phyloP scores from a whole-genome alignment of 2,888 invertebrate species.

The Seira sanloemensis region DNA sequence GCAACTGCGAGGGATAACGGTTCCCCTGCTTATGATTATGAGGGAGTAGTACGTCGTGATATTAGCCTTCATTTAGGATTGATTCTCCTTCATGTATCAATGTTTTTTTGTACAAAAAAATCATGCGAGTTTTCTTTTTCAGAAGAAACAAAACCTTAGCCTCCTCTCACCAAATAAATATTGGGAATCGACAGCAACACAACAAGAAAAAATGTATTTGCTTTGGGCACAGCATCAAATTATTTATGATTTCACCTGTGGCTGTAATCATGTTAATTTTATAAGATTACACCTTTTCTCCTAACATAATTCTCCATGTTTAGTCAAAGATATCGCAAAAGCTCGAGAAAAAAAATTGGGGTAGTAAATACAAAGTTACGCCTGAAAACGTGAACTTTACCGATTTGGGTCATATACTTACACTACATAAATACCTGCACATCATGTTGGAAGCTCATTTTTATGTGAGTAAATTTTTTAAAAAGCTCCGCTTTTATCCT shows the following conservation, averaged over 20 bases:
- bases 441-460: no score
- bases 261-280: neutral
- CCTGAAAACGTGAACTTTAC: neutral
- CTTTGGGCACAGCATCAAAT: constrained; percentile 38
- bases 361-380: no score
- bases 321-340: neutral
- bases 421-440: no score
- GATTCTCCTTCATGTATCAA: no score
- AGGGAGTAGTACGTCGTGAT: no score
- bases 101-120: no score
- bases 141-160: no score
- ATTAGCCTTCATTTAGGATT: no score
- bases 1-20: constrained; percentile 48
- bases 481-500: no score
- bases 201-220: constrained; percentile 26
- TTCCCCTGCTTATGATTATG: constrained; percentile 22
- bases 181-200: neutral
- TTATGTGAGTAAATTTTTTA: no score
- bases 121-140: no score
- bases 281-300: neutral
- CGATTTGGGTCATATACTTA: neutral
- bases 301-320: no score
- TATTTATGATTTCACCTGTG: constrained; percentile 38
- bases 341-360: neutral
- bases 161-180: constrained; percentile 30